These are phyloP conservation scores for Noctua janthina DNA, from an alignment of 2,888 invertebrate genomes.

Conservation along the genomic window DNA sequence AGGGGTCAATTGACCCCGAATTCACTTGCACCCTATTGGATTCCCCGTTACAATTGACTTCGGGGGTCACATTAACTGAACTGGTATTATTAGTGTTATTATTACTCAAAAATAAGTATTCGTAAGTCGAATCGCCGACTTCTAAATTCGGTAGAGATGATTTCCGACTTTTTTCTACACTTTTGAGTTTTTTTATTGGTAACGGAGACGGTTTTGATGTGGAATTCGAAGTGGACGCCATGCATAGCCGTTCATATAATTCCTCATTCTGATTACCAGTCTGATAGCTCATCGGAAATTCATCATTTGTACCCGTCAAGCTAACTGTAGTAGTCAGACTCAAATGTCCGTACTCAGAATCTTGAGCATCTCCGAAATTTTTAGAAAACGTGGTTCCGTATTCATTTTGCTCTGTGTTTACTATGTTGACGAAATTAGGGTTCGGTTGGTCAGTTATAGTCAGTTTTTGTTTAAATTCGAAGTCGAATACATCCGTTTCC, in stretches of 20 bases:
- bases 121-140: conserved; percentile 80
- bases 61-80: conserved; percentile 43
- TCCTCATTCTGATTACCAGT: conserved; percentile 66
- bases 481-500: conserved; percentile 81
- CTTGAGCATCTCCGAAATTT: conserved; percentile 39
- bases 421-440: conserved; percentile 82
- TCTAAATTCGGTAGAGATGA: conserved; percentile 85
- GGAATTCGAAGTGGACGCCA: conserved; percentile 82
- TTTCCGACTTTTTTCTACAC: conserved; percentile 79
- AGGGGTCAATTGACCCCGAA: conserved; percentile 37
- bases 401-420: conserved; percentile 82
- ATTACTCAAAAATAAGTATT: conserved; percentile 81
- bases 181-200: conserved; percentile 75
- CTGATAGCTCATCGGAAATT: conserved; percentile 9
- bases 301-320: conserved; percentile 72
- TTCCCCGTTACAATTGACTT: conserved; percentile 65
- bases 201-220: conserved; percentile 71
- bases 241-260: conserved; percentile 82
- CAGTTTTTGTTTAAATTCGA: conserved; percentile 77
- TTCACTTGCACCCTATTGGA: conserved; percentile 38
- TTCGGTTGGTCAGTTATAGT: conserved; percentile 66
- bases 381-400: conserved; percentile 82
- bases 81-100: conserved; percentile 71
- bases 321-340: conserved; percentile 86
- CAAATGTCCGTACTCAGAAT: conserved; percentile 84